phyloP scores from a whole-genome alignment of 2,113 vertebrate genomes.

The Silurus meridionalis region DNA sequence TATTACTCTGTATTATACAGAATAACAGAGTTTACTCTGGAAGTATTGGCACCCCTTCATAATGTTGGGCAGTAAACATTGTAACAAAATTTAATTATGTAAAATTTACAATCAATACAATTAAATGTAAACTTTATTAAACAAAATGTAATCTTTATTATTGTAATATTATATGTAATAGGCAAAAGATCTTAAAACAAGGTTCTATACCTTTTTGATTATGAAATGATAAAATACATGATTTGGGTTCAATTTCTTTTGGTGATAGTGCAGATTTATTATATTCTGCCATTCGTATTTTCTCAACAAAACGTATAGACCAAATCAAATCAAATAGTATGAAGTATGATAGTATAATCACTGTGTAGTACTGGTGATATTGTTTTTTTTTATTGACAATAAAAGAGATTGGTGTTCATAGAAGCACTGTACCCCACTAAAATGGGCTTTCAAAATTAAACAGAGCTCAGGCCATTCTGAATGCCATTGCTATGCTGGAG shows the following conservation, averaged over 20 bases:
- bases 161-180: not conserved
- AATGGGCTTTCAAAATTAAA: conserved; percentile 54
- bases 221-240: not conserved
- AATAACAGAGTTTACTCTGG: not conserved
- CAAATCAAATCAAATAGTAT: no score
- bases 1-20: not conserved
- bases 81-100: not conserved
- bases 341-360: not conserved
- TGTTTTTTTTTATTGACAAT: not conserved
- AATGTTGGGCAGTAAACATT: not conserved
- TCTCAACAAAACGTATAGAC: not conserved
- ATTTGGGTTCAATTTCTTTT: not conserved
- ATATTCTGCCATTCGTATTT: not conserved
- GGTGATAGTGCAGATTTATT: not conserved
- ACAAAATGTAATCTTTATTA: not conserved
- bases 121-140: not conserved
- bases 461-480: conserved; percentile 54
- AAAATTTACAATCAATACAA: not conserved
- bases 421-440: conserved; percentile 62
- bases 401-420: conserved; percentile 64
- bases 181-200: no score
- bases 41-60: not conserved
- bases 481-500: conserved; percentile 56
- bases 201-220: not conserved
- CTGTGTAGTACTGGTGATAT: not conserved